Percentiles rank a stretch among this genome's conserved stretches.
Conservation (phyloP, 1,140 invertebrate genomes). For the Thaumatotibia leucotreta region DNA sequence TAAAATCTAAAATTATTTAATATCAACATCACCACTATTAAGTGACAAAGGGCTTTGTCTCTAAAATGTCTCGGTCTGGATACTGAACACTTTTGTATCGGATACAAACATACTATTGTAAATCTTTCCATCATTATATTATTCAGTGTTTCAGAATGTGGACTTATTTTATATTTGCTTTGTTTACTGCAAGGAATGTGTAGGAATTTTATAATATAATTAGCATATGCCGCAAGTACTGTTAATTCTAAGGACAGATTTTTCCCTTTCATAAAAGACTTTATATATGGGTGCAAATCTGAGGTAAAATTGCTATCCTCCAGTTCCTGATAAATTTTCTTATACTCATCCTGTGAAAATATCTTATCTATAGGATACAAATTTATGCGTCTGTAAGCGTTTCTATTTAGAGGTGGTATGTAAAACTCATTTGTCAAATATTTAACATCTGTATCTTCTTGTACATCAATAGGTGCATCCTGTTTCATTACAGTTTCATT, state of each 20-base stretch:
- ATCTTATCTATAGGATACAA: slow-evolving; percentile 51
- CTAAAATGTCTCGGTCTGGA: neutral
- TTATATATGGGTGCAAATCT: slow-evolving; percentile 38
- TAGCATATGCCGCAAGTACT: slow-evolving; percentile 49
- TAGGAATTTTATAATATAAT: slow-evolving; percentile 41
- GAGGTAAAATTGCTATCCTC: slow-evolving; percentile 38
- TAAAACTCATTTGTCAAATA: slow-evolving; percentile 55
- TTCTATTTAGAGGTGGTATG: slow-evolving; percentile 52
- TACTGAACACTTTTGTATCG: neutral
- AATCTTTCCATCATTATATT: slow-evolving; percentile 47
- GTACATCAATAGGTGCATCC: too few species aligned
- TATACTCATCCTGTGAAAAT: slow-evolving; percentile 42
- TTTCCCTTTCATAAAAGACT: slow-evolving; percentile 33
- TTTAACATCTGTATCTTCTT: slow-evolving; percentile 48
- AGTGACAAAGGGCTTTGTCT: slow-evolving; percentile 56
- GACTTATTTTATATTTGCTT: slow-evolving; percentile 37
- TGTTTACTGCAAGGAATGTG: slow-evolving; percentile 30
- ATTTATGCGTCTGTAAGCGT: slow-evolving; percentile 34
- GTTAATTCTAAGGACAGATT: slow-evolving; percentile 32
- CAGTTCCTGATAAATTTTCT: slow-evolving; percentile 49
- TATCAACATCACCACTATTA: slow-evolving; percentile 50
- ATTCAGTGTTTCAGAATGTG: slow-evolving; percentile 44
- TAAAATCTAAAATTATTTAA: slow-evolving; percentile 58
- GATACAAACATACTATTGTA: neutral
- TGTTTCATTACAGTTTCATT: slow-evolving; percentile 54